Evolutionary conservation across 2,113 vertebrate species (phyloP).

Genomic region (Neomonachus schauinslandi): DNA sequence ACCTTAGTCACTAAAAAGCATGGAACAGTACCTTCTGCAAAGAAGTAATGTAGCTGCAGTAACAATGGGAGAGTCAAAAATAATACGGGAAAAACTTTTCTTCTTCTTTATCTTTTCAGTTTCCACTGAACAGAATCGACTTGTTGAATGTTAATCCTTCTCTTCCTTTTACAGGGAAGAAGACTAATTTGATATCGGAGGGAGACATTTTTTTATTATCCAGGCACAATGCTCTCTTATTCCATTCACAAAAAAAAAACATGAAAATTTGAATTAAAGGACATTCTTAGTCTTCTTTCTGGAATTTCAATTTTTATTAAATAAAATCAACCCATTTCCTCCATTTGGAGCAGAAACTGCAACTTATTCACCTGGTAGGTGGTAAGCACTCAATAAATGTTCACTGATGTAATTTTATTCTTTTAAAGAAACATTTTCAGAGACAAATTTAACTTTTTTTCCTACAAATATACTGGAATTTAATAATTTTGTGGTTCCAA

Average conservation of each 20-base stretch:
- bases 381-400: background rate
- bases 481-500: background rate
- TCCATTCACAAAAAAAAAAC: background rate
- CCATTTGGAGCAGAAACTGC: background rate
- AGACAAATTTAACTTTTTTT: background rate
- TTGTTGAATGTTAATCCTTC: background rate
- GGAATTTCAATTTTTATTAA: background rate
- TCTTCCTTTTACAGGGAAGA: background rate
- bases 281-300: background rate
- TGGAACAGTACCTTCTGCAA: background rate
- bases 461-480: background rate
- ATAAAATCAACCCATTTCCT: background rate
- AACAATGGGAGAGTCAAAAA: background rate
- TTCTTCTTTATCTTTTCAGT: background rate
- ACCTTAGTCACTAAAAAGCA: background rate
- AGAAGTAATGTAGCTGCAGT: background rate
- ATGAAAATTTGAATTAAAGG: slow-evolving; percentile 1
- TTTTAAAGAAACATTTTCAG: slow-evolving; percentile 18
- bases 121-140: background rate
- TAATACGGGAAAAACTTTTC: background rate
- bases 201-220: background rate
- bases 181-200: background rate
- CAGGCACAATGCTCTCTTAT: background rate
- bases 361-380: background rate
- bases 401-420: background rate